Percentiles rank a stretch among this genome's conserved stretches.
Evolutionary conservation across 2,888 invertebrate genomes (phyloP).

Genomic region (Folsomia manolachei): DNA sequence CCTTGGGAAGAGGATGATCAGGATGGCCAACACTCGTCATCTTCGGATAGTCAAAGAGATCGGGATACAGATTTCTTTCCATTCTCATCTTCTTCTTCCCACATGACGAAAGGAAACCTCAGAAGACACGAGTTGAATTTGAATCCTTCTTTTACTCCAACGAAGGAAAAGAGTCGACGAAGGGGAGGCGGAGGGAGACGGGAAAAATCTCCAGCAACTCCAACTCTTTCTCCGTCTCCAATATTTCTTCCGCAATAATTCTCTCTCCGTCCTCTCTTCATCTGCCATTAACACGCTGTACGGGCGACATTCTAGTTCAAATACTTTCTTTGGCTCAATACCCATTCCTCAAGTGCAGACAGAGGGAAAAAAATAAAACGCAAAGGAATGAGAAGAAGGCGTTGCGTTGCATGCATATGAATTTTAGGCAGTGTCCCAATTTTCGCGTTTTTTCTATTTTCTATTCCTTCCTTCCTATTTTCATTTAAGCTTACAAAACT

Average conservation of each 20-base stretch:
- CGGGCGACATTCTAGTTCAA: too few species aligned
- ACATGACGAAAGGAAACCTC: neutral
- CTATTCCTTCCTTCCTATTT: neutral
- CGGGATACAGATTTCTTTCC: neutral
- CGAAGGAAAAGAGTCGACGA: neutral
- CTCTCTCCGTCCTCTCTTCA: neutral
- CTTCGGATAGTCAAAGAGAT: neutral
- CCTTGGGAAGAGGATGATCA: slow-evolving; percentile 46
- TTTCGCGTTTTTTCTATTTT: too few species aligned
- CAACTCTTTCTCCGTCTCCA: slow-evolving; percentile 19
- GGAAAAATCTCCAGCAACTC: slow-evolving; percentile 10
- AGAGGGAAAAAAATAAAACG: too few species aligned
- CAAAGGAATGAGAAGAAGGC: neutral
- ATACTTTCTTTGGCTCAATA: too few species aligned
- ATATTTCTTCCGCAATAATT: slow-evolving; percentile 17
- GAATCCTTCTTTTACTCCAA: too few species aligned
- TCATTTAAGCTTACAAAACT: neutral
- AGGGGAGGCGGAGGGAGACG: neutral
- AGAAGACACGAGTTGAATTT: neutral
- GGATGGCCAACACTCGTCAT: slow-evolving; percentile 28
- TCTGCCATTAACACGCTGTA: neutral
- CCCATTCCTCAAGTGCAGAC: too few species aligned
- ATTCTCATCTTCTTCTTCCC: neutral
- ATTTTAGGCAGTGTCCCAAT: neutral
- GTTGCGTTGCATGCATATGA: neutral